Evolutionary conservation across 2,113 vertebrate genomes (phyloP), one percentile per base, ranked within the genome.

Genomic region (Amphiprion ocellaris): DNA sequence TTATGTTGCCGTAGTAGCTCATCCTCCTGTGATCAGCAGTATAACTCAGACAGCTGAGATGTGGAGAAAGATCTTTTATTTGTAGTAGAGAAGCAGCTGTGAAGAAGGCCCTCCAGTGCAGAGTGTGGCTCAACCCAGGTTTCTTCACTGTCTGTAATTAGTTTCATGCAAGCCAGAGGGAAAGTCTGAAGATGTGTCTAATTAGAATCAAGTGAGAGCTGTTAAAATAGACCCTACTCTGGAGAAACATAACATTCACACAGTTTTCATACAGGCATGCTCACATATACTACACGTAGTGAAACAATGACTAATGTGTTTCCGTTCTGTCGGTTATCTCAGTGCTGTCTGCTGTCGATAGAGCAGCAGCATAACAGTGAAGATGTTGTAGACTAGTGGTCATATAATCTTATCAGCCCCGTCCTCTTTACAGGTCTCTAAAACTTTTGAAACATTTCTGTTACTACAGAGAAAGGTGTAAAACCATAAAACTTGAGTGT

Each of bases 201-300:
- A 87, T 85, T 82, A 73, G 41, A 87, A 80, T 72, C 60, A 79
- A 89, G 69, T 69, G 69, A 63, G 70, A 80, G 17, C 46, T 17
- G 39, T 85, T 74, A 66, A 52, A 44, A 12, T 7, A 37, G 33
- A 6, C 33, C 33, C 33, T 8, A 7, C 0, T 4, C 53, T 24
- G 30, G 33, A 37, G 9, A 37, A 26, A 21, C 46, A 59, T 0
- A 50, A 44, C 12, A 15, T 44, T 4, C 23, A 61, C 12, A 65
- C 16, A 37, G 8, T 10, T 37, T 37, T 37, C 33, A 37, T 37
- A 8, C 33, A 37, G 8, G 9, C 33, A 9, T 7, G 7, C 33
- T 37, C 33, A 2, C 7, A 37, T 37, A 2, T 37, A 10, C 33
- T 37, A 7, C 33, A 37, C 7, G 33, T 37, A 37, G 10, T 37